phyloP scores from a whole-genome alignment of 1,140 invertebrate genomes.

The Drosophila subobscura region DNA sequence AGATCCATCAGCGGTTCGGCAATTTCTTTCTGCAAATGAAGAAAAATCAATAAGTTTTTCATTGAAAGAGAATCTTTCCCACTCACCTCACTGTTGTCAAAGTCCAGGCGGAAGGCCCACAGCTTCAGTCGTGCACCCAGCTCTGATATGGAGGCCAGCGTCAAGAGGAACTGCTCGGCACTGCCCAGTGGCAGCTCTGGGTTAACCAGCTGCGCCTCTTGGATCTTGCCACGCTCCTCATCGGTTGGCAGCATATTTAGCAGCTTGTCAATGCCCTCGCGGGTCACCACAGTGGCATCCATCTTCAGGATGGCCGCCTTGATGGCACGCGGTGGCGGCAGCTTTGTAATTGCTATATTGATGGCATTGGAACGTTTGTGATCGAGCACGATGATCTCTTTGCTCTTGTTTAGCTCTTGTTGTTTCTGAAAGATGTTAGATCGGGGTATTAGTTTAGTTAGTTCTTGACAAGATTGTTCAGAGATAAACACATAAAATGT shows the following conservation, averaged over 20 bases:
- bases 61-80: neutral
- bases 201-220: constrained; percentile 95
- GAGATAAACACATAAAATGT: constrained; percentile 17
- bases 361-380: constrained; percentile 99
- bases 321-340: constrained; percentile 98
- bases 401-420: constrained; percentile 96
- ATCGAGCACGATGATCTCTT: constrained; percentile 97
- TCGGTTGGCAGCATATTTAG: constrained; percentile 98
- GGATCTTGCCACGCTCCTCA: constrained; percentile 97
- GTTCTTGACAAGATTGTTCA: neutral
- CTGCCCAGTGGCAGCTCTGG: constrained; percentile 98
- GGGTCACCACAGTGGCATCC: constrained; percentile 98
- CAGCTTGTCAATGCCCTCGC: constrained; percentile 99
- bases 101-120: constrained; percentile 99
- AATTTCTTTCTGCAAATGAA: constrained; percentile 91
- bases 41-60: neutral
- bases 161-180: constrained; percentile 99
- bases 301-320: constrained; percentile 99
- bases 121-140: constrained; percentile 96
- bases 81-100: constrained; percentile 95
- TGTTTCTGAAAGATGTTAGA: constrained; percentile 89
- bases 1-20: constrained; percentile 99
- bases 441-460: neutral
- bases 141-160: constrained; percentile 97
- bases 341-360: constrained; percentile 99